phyloP scores from a whole-genome alignment of 2,113 vertebrate genomes.

The Hylia prasina region DNA sequence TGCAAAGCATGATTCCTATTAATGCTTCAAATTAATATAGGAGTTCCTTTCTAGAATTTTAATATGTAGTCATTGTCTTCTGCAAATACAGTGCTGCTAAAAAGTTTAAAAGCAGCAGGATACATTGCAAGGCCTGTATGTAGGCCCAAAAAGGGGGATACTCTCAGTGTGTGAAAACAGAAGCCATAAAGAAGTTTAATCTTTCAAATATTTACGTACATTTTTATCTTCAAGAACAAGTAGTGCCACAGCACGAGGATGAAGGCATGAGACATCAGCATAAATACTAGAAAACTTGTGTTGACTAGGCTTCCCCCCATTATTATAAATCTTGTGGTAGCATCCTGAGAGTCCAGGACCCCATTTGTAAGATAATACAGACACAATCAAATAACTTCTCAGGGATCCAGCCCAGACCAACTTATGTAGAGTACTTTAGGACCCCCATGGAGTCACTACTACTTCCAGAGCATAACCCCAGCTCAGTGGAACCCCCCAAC shows the following conservation, averaged over 20 bases:
- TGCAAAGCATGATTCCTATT: neutral
- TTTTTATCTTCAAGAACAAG: neutral
- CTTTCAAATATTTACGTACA: neutral
- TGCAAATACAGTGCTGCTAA: neutral
- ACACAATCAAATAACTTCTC: rapidly evolving
- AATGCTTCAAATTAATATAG: neutral
- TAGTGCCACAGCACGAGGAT: neutral
- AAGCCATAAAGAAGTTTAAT: neutral
- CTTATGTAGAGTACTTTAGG: neutral
- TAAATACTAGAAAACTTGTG: neutral
- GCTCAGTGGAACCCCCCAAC: rapidly evolving
- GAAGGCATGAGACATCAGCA: neutral
- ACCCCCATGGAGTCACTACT: rapidly evolving
- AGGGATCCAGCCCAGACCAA: neutral
- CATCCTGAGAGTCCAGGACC: neutral
- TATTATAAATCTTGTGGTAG: neutral
- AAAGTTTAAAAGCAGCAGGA: neutral
- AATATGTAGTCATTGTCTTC: neutral
- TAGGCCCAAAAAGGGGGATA: neutral
- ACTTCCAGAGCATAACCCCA: neutral
- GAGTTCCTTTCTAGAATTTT: neutral
- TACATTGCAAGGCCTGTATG: neutral
- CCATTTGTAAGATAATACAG: neutral
- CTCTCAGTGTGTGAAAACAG: neutral
- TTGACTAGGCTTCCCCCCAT: neutral